A percentile compares a stretch with the other conserved stretches of the same genome.
Conservation (phyloP, 1,140 invertebrate species). For the Drosophila nasuta region DNA sequence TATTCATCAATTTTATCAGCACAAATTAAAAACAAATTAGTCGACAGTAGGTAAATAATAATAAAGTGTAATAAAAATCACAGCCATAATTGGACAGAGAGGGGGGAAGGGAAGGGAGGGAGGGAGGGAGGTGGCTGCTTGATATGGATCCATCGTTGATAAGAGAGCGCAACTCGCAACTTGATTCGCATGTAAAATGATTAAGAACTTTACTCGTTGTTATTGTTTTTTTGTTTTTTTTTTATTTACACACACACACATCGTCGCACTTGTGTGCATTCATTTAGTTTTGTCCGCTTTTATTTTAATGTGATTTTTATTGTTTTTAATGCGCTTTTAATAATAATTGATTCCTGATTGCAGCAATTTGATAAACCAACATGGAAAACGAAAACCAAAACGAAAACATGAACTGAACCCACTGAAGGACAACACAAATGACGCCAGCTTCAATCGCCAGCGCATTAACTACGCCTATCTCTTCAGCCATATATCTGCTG, state of each 20-base stretch:
- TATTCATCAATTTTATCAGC: conserved; percentile 80
- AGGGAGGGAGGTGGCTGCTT: conserved; percentile 9
- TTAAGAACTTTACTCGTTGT: conserved; percentile 43
- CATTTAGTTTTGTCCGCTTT: conserved; percentile 8
- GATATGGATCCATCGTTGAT: conserved; percentile 56
- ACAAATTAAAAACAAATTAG: conserved; percentile 83
- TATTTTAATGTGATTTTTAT: conserved; percentile 73
- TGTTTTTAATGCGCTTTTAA: conserved; percentile 81
- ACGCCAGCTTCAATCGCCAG: not conserved
- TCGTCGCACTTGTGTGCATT: not conserved
- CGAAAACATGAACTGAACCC: conserved; percentile 27
- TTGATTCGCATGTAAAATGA: conserved; percentile 66
- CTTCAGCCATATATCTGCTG: not conserved
- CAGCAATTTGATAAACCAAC: conserved; percentile 70
- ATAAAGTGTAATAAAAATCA: conserved; percentile 82
- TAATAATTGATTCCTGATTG: conserved; percentile 77
- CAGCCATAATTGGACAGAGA: conserved; percentile 9
- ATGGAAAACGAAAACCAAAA: conserved; percentile 27
- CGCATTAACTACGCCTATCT: not conserved
- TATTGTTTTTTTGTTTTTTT: conserved; percentile 67
- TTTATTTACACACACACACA: conserved; percentile 7
- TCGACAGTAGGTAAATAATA: conserved; percentile 82
- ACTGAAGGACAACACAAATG: conserved; percentile 3
- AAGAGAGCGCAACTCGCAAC: conserved; percentile 55
- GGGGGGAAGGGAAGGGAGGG: not conserved